Evolutionary conservation across 2,888 invertebrate species (phyloP).

Genomic region (Priocnemis perturbator): DNA sequence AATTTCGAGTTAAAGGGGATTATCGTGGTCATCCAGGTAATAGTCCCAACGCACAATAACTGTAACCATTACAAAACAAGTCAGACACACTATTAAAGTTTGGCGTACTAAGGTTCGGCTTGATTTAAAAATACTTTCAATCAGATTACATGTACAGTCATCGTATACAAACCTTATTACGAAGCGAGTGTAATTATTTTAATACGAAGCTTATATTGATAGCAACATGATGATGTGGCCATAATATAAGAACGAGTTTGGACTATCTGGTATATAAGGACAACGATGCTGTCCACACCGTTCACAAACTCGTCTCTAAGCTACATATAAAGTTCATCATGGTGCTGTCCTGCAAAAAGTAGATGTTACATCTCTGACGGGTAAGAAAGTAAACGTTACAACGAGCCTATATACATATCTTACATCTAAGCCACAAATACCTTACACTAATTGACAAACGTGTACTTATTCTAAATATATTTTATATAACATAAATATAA

Average conservation of each 20-base stretch:
- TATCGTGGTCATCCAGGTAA: conserved; percentile 54
- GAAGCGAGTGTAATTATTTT: not conserved
- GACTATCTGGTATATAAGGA: conserved; percentile 40
- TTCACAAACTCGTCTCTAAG: conserved; percentile 51
- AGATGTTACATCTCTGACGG: conserved; percentile 65
- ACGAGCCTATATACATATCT: not conserved
- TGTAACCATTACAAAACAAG: conserved; percentile 58
- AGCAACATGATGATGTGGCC: not conserved
- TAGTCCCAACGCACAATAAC: conserved; percentile 58
- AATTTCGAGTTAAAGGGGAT: conserved; percentile 52
- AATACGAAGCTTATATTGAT: not conserved
- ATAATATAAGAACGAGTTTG: not conserved
- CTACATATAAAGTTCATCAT: conserved; percentile 51
- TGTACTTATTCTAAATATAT: no score
- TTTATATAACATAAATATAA: no score
- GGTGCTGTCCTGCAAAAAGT: conserved; percentile 68
- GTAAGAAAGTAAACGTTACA: conserved; percentile 51
- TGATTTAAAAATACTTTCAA: not conserved
- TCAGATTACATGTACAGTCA: not conserved
- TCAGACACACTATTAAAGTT: not conserved
- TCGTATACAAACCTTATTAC: not conserved
- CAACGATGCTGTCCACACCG: conserved; percentile 64
- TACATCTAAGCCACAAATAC: no score
- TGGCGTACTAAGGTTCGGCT: not conserved
- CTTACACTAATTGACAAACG: no score